phyloP scores from a whole-genome alignment of 2,113 vertebrate genomes.

The Bucco capensis region DNA sequence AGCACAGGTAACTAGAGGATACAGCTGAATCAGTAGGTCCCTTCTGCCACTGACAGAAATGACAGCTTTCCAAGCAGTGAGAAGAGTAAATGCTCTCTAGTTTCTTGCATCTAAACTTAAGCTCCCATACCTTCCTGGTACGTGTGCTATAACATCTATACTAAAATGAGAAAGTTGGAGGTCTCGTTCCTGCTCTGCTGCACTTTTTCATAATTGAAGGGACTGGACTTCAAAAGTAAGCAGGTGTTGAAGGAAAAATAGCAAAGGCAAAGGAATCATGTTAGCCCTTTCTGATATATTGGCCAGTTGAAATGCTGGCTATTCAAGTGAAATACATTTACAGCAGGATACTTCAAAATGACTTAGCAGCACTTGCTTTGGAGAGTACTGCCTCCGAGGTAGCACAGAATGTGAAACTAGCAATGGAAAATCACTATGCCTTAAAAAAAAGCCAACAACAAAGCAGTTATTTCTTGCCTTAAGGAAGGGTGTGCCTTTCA shows the following conservation, averaged over 20 bases:
- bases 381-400: neutral
- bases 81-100: neutral
- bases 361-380: slow-evolving; percentile 1
- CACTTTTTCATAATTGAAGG: neutral
- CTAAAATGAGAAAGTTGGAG: neutral
- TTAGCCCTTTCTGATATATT: slow-evolving; percentile 1
- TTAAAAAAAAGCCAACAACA: neutral
- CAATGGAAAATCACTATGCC: slow-evolving; percentile 26
- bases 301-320: slow-evolving; percentile 24
- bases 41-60: neutral
- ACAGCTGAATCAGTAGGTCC: neutral
- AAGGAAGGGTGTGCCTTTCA: slow-evolving; percentile 30
- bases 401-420: neutral
- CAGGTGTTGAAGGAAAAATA: slow-evolving; percentile 9
- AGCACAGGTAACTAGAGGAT: neutral
- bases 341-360: slow-evolving; percentile 8
- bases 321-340: neutral
- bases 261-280: neutral
- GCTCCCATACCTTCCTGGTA: neutral
- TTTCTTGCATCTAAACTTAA: neutral
- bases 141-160: neutral
- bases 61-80: neutral
- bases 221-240: neutral
- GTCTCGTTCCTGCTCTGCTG: neutral
- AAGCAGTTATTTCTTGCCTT: slow-evolving; percentile 10